Percentiles rank a stretch among this genome's conserved stretches.
These are phyloP conservation scores for Heterohyrax brucei DNA, from an alignment of 2,797 vertebrate genomes.

Conservation along the genomic window DNA sequence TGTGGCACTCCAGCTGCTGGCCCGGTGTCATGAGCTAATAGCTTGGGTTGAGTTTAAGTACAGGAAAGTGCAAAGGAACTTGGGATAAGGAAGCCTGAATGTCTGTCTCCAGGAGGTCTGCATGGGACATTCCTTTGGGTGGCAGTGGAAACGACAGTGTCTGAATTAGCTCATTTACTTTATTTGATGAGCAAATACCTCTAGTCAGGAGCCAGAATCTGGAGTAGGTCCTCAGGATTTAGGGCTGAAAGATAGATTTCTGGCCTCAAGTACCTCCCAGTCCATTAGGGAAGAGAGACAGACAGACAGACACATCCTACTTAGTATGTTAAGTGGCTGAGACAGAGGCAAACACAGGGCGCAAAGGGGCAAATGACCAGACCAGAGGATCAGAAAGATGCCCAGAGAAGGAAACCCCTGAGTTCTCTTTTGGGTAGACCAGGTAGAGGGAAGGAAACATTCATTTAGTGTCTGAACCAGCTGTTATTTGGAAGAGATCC, in stretches of 20 bases:
- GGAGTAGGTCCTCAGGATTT: background rate
- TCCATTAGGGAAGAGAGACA: background rate
- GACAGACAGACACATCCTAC: no score
- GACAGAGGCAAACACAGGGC: background rate
- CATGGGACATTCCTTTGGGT: background rate
- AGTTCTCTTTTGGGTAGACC: background rate
- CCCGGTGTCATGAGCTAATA: constrained; percentile 66
- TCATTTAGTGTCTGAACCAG: background rate
- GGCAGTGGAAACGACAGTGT: background rate
- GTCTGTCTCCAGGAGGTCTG: background rate
- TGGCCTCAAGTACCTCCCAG: background rate
- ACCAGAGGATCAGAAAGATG: fast-evolving
- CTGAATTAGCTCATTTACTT: background rate
- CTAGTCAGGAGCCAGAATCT: background rate
- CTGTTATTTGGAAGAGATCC: no score
- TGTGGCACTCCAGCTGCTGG: constrained; percentile 80
- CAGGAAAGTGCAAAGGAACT: background rate
- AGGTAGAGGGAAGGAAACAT: background rate
- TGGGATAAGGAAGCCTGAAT: background rate
- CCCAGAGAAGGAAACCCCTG: background rate
- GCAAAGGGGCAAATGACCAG: background rate
- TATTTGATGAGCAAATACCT: background rate
- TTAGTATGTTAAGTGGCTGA: background rate
- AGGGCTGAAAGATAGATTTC: background rate
- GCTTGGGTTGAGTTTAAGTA: constrained; percentile 78